These are phyloP conservation scores for Phenganax marumi DNA, from an alignment of 92 coral and sea anemone genomes.

Conservation along the genomic window DNA sequence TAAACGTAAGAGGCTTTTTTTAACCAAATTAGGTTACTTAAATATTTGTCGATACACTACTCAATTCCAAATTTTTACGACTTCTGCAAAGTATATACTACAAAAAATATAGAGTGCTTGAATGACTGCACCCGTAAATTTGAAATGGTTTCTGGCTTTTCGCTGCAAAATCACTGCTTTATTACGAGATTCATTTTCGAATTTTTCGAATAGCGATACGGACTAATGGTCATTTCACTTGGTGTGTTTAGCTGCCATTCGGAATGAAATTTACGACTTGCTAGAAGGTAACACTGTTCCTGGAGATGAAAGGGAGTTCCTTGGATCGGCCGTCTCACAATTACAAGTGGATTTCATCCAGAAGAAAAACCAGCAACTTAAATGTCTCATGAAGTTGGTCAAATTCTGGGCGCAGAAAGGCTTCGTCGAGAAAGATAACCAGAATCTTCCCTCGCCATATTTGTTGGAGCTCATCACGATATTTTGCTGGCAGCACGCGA, in stretches of 20 bases:
- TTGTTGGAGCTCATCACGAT: constrained; percentile 21
- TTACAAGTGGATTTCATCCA: constrained; percentile 33
- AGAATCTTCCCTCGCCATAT: constrained; percentile 33
- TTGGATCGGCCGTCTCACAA: constrained; percentile 32
- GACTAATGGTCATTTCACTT: neutral
- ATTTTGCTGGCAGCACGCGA: constrained; percentile 42
- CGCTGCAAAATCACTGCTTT: no score
- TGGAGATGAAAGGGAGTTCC: constrained; percentile 11
- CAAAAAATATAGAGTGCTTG: no score
- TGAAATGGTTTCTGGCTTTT: no score
- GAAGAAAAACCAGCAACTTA: constrained; percentile 21
- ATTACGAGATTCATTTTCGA: no score
- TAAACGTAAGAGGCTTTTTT: neutral
- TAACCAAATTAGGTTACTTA: no score
- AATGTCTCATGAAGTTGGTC: constrained; percentile 33
- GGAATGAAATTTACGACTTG: constrained; percentile 17
- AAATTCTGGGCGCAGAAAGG: constrained; percentile 43
- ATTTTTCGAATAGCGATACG: no score
- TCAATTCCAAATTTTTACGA: no score
- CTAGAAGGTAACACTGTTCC: neutral
- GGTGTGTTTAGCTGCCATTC: neutral
- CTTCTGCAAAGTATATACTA: no score
- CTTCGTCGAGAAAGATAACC: constrained; percentile 33
- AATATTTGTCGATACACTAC: no score
- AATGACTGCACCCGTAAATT: no score